These are phyloP conservation scores for Thereva nobilitata DNA, from an alignment of 2,888 invertebrate genomes.

Conservation along the genomic window DNA sequence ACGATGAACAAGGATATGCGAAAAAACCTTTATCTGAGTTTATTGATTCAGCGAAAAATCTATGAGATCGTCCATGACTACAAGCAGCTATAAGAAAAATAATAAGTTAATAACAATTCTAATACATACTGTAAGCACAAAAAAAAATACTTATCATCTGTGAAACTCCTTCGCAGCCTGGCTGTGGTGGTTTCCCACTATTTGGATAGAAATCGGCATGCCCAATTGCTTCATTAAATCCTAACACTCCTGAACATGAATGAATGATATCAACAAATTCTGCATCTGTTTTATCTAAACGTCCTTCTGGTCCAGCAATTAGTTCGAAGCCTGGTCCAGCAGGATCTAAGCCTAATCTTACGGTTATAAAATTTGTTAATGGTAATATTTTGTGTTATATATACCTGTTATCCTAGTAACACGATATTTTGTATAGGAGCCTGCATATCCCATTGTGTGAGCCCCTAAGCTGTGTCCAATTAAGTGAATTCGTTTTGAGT, in stretches of 20 bases:
- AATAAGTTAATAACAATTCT: neutral
- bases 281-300: conserved; percentile 69
- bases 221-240: conserved; percentile 63
- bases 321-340: conserved; percentile 59
- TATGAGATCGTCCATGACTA: conserved; percentile 69
- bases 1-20: conserved; percentile 63
- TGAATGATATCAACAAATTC: conserved; percentile 77
- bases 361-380: neutral
- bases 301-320: conserved; percentile 50
- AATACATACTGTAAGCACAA: no score
- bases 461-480: conserved; percentile 65
- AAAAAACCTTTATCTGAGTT: conserved; percentile 61
- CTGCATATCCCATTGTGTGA: conserved; percentile 66
- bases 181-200: conserved; percentile 68
- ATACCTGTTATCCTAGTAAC: conserved; percentile 65
- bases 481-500: conserved; percentile 51
- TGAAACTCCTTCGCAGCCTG: conserved; percentile 66
- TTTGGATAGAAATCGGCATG: conserved; percentile 78
- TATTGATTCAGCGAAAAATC: conserved; percentile 69
- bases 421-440: conserved; percentile 58
- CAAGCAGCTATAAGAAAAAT: conserved; percentile 61
- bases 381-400: conserved; percentile 16
- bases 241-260: conserved; percentile 69
- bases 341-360: conserved; percentile 65
- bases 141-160: conserved; percentile 6